phyloP scores from a whole-genome alignment of 1,140 invertebrate species.

The Neodiprion virginianus region DNA sequence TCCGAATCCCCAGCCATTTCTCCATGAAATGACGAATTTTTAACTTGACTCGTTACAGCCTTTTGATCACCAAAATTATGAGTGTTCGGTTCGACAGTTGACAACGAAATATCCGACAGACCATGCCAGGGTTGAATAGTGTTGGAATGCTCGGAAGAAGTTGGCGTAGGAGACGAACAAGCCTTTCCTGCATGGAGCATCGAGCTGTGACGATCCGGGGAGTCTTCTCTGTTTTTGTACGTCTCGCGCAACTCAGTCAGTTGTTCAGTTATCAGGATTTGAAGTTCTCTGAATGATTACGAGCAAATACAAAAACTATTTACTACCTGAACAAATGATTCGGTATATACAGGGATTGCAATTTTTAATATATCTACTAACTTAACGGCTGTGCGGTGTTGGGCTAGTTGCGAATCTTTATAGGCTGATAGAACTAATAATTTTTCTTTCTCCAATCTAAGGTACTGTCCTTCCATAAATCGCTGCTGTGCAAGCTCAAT shows the following conservation, averaged over 20 bases:
- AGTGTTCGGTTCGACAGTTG: constrained; percentile 18
- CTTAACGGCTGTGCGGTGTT: constrained; percentile 36
- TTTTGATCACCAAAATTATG: background rate
- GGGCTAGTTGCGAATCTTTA: constrained; percentile 32
- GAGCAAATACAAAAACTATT: constrained; percentile 12
- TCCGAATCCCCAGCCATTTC: background rate
- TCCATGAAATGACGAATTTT: background rate
- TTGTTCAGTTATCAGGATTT: constrained; percentile 35
- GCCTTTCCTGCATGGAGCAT: constrained; percentile 23
- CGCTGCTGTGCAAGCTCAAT: constrained; percentile 32
- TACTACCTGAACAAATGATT: constrained; percentile 1
- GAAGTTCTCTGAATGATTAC: constrained; percentile 34
- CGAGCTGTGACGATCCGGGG: constrained; percentile 28
- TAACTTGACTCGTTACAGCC: constrained; percentile 6
- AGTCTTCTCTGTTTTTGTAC: constrained; percentile 17
- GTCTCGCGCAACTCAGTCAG: constrained; percentile 29
- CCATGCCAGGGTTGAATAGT: constrained; percentile 28
- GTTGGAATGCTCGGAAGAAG: constrained; percentile 30
- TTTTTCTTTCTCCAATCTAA: constrained; percentile 41
- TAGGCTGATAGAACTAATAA: constrained; percentile 30
- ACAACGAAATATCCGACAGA: constrained; percentile 32
- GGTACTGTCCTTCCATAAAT: constrained; percentile 29
- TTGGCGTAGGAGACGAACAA: constrained; percentile 37
- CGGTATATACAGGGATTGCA: background rate
- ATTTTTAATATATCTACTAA: constrained; percentile 26